Conservation (phyloP, 2,797 vertebrate species). For the Coluber constrictor region DNA sequence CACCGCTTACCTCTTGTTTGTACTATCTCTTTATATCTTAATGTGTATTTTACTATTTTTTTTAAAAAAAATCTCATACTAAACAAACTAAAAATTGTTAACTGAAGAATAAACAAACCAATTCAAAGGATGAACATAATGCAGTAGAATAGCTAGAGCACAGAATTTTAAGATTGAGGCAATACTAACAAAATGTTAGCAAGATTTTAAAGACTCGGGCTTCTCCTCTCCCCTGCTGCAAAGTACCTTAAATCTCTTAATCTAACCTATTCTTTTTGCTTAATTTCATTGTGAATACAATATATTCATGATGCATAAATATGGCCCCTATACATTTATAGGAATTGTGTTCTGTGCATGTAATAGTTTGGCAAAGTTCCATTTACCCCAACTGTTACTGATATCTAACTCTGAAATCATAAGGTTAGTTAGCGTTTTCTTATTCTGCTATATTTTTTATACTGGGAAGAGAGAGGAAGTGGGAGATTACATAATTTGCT, state of each 20-base stretch:
- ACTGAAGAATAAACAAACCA: neutral
- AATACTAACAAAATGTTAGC: neutral
- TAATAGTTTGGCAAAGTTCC: conserved; percentile 51
- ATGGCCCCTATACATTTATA: neutral
- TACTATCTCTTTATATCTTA: neutral
- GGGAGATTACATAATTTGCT: conserved; percentile 18
- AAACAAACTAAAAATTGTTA: neutral
- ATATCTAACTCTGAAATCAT: conserved; percentile 25
- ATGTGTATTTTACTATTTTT: neutral
- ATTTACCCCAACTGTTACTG: neutral
- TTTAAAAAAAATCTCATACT: neutral
- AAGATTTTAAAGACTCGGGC: neutral
- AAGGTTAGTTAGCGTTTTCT: neutral
- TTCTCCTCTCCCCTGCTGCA: neutral
- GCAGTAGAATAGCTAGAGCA: neutral
- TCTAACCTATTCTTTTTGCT: neutral
- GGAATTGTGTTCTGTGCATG: conserved; percentile 59
- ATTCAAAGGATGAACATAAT: neutral
- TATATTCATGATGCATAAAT: neutral
- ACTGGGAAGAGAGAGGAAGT: neutral
- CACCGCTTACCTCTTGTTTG: neutral
- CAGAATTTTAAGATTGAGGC: neutral
- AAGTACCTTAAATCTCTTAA: neutral
- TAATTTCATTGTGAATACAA: neutral
- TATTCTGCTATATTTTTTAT: conserved; percentile 34